These are phyloP conservation scores for Coilia nasus DNA, from an alignment of 2,797 vertebrate genomes.

Conservation along the genomic window DNA sequence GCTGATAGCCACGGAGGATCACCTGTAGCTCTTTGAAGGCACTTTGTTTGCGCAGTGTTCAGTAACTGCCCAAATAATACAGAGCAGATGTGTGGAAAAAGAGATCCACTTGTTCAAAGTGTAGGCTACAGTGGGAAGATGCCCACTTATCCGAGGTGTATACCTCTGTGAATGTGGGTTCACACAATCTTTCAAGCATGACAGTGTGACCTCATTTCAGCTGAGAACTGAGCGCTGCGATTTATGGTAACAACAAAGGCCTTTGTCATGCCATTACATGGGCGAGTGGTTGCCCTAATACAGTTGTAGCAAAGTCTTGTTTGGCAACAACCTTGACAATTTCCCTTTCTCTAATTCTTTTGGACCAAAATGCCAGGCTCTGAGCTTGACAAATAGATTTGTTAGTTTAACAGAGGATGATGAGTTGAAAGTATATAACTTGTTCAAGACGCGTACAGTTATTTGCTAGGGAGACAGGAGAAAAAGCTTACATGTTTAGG, in stretches of 20 bases:
- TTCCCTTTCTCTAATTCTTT: too few relatives aligned
- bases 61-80: slow-evolving; percentile 15
- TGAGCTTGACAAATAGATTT: too few relatives aligned
- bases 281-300: background rate
- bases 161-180: background rate
- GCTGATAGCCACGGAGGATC: background rate
- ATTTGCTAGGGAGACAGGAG: too few relatives aligned
- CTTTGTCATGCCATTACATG: background rate
- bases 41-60: background rate
- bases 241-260: background rate
- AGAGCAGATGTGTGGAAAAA: background rate
- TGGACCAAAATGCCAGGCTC: too few relatives aligned
- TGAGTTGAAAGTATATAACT: too few relatives aligned
- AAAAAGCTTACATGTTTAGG: too few relatives aligned
- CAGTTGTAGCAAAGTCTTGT: background rate
- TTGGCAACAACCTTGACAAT: too few relatives aligned
- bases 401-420: too few relatives aligned
- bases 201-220: background rate
- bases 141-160: background rate
- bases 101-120: too few relatives aligned
- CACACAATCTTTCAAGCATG: background rate
- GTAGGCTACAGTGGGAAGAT: background rate
- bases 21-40: slow-evolving; percentile 9
- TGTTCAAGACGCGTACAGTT: too few relatives aligned
- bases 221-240: background rate